These are phyloP conservation scores for Sardinella longiceps DNA, from an alignment of 2,797 vertebrate genomes.

Conservation along the genomic window DNA sequence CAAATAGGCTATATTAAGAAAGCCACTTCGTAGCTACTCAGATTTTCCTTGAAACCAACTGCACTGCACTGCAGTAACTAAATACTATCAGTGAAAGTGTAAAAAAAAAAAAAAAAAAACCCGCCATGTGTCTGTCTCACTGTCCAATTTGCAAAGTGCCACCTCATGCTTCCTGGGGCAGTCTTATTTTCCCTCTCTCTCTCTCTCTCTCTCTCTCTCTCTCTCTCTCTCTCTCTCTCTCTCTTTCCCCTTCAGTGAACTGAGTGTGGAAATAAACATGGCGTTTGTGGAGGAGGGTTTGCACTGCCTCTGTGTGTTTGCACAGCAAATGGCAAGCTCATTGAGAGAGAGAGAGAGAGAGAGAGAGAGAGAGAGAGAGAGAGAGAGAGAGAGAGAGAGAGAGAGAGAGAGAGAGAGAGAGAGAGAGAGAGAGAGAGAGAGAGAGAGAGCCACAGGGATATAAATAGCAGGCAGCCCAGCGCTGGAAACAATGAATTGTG, in stretches of 20 bases:
- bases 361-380: no score
- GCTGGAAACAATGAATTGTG: constrained; percentile 70
- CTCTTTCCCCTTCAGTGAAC: constrained; percentile 48
- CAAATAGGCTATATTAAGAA: neutral
- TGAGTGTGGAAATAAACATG: constrained; percentile 57
- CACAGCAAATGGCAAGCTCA: constrained; percentile 55
- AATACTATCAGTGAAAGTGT: neutral
- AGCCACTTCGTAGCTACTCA: neutral
- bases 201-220: no score
- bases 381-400: no score
- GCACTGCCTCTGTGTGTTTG: constrained; percentile 56
- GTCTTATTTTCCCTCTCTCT: neutral
- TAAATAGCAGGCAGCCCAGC: constrained; percentile 69
- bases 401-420: no score
- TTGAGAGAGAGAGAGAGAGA: no score
- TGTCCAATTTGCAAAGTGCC: constrained; percentile 45
- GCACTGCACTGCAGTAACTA: neutral
- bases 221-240: constrained; percentile 13
- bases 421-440: no score
- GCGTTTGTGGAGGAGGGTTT: constrained; percentile 34
- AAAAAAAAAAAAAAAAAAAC: neutral
- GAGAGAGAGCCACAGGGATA: constrained; percentile 51
- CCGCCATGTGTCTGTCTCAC: neutral
- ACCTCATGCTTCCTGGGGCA: constrained; percentile 52
- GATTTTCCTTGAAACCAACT: neutral